Evolutionary conservation across 2,113 vertebrate species (phyloP), one percentile per base, ranked within the genome.

Genomic region (Dipodomys merriami): DNA sequence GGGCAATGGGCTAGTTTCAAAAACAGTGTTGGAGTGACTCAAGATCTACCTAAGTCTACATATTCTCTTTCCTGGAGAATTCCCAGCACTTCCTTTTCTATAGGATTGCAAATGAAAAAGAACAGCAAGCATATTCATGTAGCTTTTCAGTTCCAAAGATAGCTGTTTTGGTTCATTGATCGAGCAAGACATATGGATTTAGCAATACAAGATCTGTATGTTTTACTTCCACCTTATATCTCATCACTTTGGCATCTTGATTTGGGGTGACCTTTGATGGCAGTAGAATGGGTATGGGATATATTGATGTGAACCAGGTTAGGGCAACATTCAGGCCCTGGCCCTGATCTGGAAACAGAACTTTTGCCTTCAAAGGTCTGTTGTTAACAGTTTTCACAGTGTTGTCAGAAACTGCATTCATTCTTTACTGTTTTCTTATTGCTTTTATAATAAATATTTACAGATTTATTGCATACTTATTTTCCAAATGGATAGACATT

Each of bases 361-460:
- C 19, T 72, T 53, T 90, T 9, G 2, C 57, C 86, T 96, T 90
- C 94, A 92, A 93, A 92, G 97, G 82, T 93, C 96, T 97, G 96
- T 91, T 95, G 96, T 84, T 95, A 96, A 96, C 96, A 96, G 97
- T 96, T 97, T 94, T 88, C 15, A 60, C n/a, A 18, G 96, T 93
- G 96, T 94, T 97, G 97, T 97, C 96, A 97, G 93, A 95, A 96
- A 44, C 85, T 67, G 57, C 86, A 69, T 86, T 96, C 90, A 57
- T 94, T 94, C 96, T 95, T 97, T 97, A 97, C 97, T 97, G 93
- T 96, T 97, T 97, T 96, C 95, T 96, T 97, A 97, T 97, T 97
- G 96, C 97, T 92, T 97, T 97, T 97, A 95, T 97, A 97, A 97
- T 97, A 97, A 97, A 97, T 97, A 97, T 97, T 97, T 97, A 97